Evolutionary conservation across 1,140 invertebrate genomes (phyloP), one percentile per base, ranked within the genome.

Genomic region (Akabosia matsudoensis): DNA sequence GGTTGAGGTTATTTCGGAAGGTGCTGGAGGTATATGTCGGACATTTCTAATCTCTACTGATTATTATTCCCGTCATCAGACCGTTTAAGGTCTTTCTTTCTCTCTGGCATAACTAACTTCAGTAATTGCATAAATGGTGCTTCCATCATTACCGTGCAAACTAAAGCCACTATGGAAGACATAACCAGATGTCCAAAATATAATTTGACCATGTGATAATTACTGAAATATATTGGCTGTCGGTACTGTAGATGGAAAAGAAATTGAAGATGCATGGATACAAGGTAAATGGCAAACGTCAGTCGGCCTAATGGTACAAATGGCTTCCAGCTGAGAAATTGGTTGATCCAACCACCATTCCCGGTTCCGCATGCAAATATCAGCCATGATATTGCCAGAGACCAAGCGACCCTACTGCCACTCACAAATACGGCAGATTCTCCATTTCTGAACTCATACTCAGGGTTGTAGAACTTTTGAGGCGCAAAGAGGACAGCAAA

Each of bases 331-430:
- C 28, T 33, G 7, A 70, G 28, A 30, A 70, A 30, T 16, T 70
- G 28, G 28, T 70, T 70, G 14, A 70, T 70, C 67, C 67, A 70
- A 18, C 86, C 84, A 73, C 84, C 86, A 80, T 85, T 82, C 37
- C 87, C 86, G 51, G 80, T 83, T 18, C 84, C 79, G 72, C 88
- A 89, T 1, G 86, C 87, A 79, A 87, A 86, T 1, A 85, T 82
- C 7, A 88, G 79, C 88, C 88, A 88, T 0, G 81, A 82, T 2
- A 88, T 45, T 7, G 83, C 81, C 0, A 86, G 4, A 14, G 84
- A 81, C 84, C 86, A 88, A 1, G 84, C 79, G 28, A 82, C 82
- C 67, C 87, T 78, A 13, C 84, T 84, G n/a, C 85, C 78, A 4
- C 85, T 78, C 31, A 83, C 83, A 79, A 88, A 88, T 1, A 85